These are phyloP conservation scores for Istiophorus platypterus DNA, from an alignment of 2,113 vertebrate genomes.

Conservation along the genomic window DNA sequence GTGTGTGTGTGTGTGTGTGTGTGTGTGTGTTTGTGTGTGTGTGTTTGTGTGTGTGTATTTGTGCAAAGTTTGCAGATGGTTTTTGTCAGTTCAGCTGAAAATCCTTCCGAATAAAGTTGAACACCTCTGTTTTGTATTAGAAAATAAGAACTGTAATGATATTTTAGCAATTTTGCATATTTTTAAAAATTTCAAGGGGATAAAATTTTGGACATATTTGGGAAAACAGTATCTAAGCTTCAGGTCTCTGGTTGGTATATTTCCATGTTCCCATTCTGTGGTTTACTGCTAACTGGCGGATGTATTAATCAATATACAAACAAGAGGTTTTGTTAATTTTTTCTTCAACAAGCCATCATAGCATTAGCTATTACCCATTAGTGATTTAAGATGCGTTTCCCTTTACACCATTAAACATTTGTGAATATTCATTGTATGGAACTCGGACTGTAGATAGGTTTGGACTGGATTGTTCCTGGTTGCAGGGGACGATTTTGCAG, in stretches of 20 bases:
- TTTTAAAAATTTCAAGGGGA: constrained; percentile 7
- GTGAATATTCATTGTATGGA: background rate
- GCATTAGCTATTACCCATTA: background rate
- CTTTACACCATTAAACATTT: background rate
- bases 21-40: constrained; percentile 26
- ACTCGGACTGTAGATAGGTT: background rate
- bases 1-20: constrained; percentile 15
- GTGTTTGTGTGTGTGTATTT: background rate
- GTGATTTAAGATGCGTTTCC: background rate
- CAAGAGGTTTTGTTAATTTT: too few relatives aligned
- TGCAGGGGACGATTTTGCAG: background rate
- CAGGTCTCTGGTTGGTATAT: background rate
- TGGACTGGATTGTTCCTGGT: background rate
- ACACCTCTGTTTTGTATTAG: background rate
- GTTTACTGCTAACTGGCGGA: background rate
- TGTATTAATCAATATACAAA: background rate
- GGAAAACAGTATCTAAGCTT: constrained; percentile 1
- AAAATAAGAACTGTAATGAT: background rate
- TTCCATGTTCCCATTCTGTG: constrained; percentile 11
- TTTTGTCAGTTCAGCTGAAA: constrained; percentile 36
- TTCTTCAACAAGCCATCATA: background rate
- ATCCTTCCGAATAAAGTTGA: constrained; percentile 1
- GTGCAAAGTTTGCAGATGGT: background rate
- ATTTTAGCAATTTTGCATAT: background rate
- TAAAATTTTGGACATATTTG: background rate